Percentiles rank a stretch among this genome's conserved stretches.
phyloP scores from a whole-genome alignment of 2,113 vertebrate species.

The Thamnaconus septentrionalis region DNA sequence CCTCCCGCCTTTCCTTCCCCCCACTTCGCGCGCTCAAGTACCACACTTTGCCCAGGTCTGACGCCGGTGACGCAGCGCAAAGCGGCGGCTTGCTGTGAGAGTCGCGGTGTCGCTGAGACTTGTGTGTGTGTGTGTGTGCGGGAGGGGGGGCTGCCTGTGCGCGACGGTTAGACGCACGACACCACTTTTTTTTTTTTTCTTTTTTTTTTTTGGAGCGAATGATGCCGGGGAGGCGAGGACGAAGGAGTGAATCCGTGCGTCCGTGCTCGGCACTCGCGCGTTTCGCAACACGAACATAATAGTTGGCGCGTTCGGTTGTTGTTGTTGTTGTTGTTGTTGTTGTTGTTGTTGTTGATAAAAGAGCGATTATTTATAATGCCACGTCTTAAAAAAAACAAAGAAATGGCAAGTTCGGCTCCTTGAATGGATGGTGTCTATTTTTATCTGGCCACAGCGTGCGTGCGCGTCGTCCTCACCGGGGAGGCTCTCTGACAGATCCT shows the following conservation, averaged over 20 bases:
- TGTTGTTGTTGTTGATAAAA: neutral
- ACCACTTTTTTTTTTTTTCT: constrained; percentile 16
- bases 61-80: constrained; percentile 53
- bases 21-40: constrained; percentile 61
- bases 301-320: neutral
- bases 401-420: constrained; percentile 19
- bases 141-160: constrained; percentile 7
- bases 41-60: constrained; percentile 48
- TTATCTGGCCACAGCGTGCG: constrained; percentile 41
- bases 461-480: constrained; percentile 36
- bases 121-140: no score
- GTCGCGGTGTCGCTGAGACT: neutral
- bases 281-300: constrained; percentile 13
- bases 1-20: constrained; percentile 65
- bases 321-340: no score
- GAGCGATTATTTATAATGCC: neutral
- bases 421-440: constrained; percentile 45
- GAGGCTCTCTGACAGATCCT: constrained; percentile 54
- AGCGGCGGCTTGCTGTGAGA: constrained; percentile 16
- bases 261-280: constrained; percentile 26
- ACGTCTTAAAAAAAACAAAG: neutral
- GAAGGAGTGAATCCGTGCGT: constrained; percentile 18
- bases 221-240: constrained; percentile 24
- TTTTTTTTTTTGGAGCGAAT: constrained; percentile 10
- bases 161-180: constrained; percentile 8